phyloP scores from a whole-genome alignment of 2,888 invertebrate species.

The Nomada flava region DNA sequence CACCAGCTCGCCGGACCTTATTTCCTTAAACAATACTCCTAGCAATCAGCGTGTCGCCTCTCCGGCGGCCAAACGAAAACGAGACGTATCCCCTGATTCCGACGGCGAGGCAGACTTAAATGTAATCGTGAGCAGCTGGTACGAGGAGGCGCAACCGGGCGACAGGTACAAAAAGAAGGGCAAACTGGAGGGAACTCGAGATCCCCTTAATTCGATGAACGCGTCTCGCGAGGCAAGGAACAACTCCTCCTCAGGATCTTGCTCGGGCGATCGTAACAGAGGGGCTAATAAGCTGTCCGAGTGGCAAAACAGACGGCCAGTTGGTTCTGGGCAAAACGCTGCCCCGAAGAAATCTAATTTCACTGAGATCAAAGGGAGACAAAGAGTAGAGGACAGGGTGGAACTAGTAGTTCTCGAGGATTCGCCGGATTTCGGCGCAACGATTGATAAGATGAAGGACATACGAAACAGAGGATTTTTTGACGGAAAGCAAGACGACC shows the following conservation, averaged over 20 bases:
- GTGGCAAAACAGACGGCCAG: background rate
- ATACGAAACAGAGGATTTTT: slow-evolving; percentile 8
- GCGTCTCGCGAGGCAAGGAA: background rate
- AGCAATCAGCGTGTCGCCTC: background rate
- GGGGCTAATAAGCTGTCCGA: background rate
- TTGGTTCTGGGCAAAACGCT: no score
- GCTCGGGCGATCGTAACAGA: background rate
- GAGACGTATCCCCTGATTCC: slow-evolving; percentile 1
- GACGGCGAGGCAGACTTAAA: slow-evolving; percentile 9
- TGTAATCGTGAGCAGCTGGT: slow-evolving; percentile 36
- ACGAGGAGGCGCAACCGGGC: background rate
- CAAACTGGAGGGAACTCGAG: background rate
- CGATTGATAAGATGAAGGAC: slow-evolving; percentile 44
- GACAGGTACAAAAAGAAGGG: slow-evolving; percentile 12
- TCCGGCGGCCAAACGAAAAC: slow-evolving; percentile 29
- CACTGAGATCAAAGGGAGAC: no score
- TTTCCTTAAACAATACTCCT: no score
- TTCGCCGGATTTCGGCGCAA: slow-evolving; percentile 42
- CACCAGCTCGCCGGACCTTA: background rate
- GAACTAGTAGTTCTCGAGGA: background rate
- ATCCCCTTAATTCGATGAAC: background rate
- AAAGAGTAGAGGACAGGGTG: background rate
- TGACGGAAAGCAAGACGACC: background rate
- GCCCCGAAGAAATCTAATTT: background rate
- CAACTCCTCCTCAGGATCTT: background rate